Evolutionary conservation across 2,888 invertebrate genomes (phyloP), one percentile per base, ranked within the genome.

Genomic region (Trileptium ribeirensis): DNA sequence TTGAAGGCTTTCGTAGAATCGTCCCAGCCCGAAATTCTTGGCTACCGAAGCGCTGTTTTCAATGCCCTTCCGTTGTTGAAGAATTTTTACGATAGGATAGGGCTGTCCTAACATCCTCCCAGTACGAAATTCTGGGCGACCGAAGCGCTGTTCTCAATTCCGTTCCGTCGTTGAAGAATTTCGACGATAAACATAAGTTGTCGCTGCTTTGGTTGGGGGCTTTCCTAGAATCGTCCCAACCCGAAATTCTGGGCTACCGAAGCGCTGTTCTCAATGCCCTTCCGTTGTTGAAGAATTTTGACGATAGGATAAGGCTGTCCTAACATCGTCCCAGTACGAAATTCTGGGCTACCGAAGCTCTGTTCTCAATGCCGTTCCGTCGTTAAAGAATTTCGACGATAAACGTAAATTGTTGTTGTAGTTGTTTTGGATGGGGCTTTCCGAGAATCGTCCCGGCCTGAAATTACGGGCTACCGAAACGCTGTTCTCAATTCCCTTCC

Each of bases 331-430:
- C n/a, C n/a, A n/a, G n/a, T n/a, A n/a, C 67, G 92, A 92, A 81
- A 92, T 92, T 88, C 36, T 67, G 89, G 94, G 94, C 82, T 97
- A 97, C 90, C 92, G 97, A 83, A 90, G 93, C 89, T 93, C 95
- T 29, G 95, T 97, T 64, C 91, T 97, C 33, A 92, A 93, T 87
- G 93, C 94, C 82, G 90, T 97, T 86, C 96, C 97, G 38, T 93
- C 94, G 87, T 90, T 97, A 82, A 94, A 95, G 89, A 96, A 95
- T 89, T 90, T 97, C 82, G 97, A 97, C 90, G 95, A 97, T 85
- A 83, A 89, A 81, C 87, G 90, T 90, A 84, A 85, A 87, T 84
- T n/a, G n/a, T n/a, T n/a, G n/a, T 51, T 37, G 24, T n/a, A n/a
- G n/a, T n/a, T n/a, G n/a, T n/a, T n/a, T n/a, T n/a, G n/a, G n/a